phyloP scores from a whole-genome alignment of 2,113 vertebrate genomes.

The Bettongia penicillata region DNA sequence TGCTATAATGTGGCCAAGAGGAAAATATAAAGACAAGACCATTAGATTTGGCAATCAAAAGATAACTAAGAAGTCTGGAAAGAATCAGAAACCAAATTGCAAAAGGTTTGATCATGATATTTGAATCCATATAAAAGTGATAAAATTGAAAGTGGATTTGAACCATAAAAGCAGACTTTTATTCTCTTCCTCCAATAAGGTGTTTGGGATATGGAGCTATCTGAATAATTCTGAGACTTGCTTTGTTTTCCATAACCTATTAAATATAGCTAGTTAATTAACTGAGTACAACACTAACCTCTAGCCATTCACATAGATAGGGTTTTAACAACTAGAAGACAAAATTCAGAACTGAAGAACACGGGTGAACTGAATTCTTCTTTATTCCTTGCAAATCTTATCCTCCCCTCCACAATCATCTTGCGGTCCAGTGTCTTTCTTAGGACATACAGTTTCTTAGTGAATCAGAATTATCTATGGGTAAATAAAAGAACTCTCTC shows the following conservation, averaged over 20 bases:
- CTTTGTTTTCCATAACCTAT: neutral
- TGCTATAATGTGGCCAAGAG: no score
- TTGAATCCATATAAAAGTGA: neutral
- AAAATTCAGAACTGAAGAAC: conserved; percentile 27
- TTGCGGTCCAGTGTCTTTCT: neutral
- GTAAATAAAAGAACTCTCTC: conserved; percentile 21
- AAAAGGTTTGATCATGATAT: neutral
- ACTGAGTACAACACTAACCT: neutral
- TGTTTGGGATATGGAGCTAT: neutral
- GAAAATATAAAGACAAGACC: no score
- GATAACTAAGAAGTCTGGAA: no score
- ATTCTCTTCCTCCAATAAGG: neutral
- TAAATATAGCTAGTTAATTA: neutral
- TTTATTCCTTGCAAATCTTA: neutral
- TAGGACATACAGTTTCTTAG: neutral
- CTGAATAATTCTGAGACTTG: neutral
- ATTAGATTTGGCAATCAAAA: no score
- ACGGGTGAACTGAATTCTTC: neutral
- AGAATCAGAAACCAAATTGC: no score
- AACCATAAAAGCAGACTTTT: neutral
- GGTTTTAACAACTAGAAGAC: conserved; percentile 6
- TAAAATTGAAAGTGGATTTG: neutral
- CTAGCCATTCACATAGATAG: neutral
- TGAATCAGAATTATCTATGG: neutral
- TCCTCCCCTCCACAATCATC: neutral